phyloP scores from a whole-genome alignment of 1,140 invertebrate species.

The Batillaria attramentaria region DNA sequence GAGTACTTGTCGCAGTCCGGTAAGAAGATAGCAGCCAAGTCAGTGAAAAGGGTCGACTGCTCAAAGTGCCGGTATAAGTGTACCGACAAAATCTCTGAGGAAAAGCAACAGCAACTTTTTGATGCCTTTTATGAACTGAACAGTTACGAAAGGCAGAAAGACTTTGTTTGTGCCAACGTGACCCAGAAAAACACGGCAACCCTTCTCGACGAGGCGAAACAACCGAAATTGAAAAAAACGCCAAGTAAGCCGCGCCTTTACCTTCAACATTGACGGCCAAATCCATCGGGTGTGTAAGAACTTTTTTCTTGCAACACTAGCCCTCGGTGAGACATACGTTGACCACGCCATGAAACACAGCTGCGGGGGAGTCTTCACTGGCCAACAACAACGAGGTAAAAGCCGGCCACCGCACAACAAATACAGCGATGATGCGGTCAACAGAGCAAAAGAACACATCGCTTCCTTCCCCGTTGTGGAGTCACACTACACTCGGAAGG shows the following conservation, averaged over 20 bases:
- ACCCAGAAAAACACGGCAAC: background rate
- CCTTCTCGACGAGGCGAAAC: background rate
- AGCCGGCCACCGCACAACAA: slow-evolving; percentile 1
- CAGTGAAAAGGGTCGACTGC: background rate
- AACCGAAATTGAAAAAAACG: background rate
- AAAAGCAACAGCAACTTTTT: background rate
- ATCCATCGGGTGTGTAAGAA: background rate
- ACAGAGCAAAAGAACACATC: slow-evolving; percentile 30
- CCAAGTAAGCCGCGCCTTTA: background rate
- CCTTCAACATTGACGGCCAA: background rate
- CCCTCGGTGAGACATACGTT: background rate
- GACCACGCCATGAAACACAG: background rate
- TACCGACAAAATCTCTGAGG: background rate
- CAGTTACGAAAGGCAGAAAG: background rate
- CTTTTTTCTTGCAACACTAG: background rate
- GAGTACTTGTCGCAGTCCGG: background rate
- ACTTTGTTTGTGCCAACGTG: background rate
- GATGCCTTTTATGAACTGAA: background rate
- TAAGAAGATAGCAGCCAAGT: background rate
- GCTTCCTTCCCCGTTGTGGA: slow-evolving; percentile 26
- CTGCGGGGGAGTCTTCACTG: background rate
- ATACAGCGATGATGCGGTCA: background rate
- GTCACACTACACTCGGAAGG: slow-evolving; percentile 36
- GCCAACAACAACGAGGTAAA: too few relatives aligned
- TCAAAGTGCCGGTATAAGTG: background rate